Conservation (phyloP, 2,797 vertebrate genomes). For the Chaunax sp. region DNA sequence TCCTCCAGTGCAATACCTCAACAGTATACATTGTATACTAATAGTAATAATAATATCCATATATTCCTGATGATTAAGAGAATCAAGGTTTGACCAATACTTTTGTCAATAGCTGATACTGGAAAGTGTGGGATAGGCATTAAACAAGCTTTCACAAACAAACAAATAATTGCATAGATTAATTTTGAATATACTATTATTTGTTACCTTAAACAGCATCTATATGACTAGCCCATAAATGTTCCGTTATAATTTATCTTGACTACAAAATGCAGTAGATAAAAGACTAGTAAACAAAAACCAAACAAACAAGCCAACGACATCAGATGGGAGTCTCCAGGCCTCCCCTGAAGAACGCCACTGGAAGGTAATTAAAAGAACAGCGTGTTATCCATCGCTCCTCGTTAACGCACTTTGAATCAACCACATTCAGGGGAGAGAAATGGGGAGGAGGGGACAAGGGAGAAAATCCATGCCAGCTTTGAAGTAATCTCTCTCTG, state of each 20-base stretch:
- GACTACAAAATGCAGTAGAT: constrained; percentile 1
- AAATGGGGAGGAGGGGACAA: constrained; percentile 64
- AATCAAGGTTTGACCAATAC: not conserved
- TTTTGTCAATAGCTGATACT: not conserved
- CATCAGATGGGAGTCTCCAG: constrained; percentile 58
- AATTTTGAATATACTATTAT: not conserved
- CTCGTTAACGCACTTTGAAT: constrained; percentile 78
- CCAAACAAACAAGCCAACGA: constrained; percentile 53
- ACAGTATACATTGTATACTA: not conserved
- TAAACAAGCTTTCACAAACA: not conserved
- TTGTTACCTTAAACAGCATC: constrained; percentile 1
- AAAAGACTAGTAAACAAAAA: constrained; percentile 43
- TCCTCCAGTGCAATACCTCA: not conserved
- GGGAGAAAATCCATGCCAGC: constrained; percentile 79
- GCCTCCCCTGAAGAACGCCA: constrained; percentile 66
- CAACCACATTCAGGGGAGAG: constrained; percentile 73
- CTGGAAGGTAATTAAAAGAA: constrained; percentile 80
- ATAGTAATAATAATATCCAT: not conserved
- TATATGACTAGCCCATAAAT: constrained; percentile 11
- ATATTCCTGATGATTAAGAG: not conserved
- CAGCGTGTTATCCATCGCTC: constrained; percentile 82
- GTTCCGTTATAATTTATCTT: constrained; percentile 5
- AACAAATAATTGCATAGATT: not conserved
- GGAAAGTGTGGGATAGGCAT: not conserved
- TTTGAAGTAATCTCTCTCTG: constrained; percentile 83